Base-by-base conservation (phyloP, 2,797 vertebrate genomes). In the Leptatherina wallacei region DNA sequence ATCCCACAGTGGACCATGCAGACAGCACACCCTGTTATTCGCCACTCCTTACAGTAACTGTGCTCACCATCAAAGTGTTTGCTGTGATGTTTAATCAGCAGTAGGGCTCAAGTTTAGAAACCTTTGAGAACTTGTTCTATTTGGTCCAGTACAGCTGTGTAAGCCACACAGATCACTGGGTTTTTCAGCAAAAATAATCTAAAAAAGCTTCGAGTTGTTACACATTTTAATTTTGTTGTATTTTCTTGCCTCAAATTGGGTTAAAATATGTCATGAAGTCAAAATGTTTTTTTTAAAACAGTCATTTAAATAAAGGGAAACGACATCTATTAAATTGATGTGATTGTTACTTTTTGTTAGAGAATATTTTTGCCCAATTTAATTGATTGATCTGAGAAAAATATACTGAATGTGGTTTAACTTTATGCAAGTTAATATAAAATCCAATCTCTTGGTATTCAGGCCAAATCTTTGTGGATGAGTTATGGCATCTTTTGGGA, bases 1-100 rank as follows among this genome's bases (percentile, higher is more conserved):
- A 80, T 80, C 73, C 59, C 74, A 61, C 54, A 20, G 30, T 66
- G 75, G 71, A 71, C 68, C 65, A 81, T 55, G 73, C 65, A 82
- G 76, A 80, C 69, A 29, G 58, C 29, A 0, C 52, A 47, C 67
- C 80, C 78, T 89, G 80, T 88, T 58, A 88, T 87, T 78, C 49
- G 2, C 66, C 61, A 52, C 64, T 51, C 30, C 44, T 66, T 65
- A 3, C 61, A 63, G 69, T 63, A 35, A 75, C 60, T 61, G 30
- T 0, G 57, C 68, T 61, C 58, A 52, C 49, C 80, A 83, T 85
- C 83, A 84, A 82, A 87, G 81, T 82, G 69, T 74, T 24, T 38
- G 40, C 52, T 75, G 58, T 58, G 62, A 58, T 61, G 44, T 86
- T 73, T 84, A 83, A 83, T 83, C 64, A 73, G 77, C 65, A 47